Conservation (phyloP, 2,888 invertebrate genomes). For the Melolontha melolontha region DNA sequence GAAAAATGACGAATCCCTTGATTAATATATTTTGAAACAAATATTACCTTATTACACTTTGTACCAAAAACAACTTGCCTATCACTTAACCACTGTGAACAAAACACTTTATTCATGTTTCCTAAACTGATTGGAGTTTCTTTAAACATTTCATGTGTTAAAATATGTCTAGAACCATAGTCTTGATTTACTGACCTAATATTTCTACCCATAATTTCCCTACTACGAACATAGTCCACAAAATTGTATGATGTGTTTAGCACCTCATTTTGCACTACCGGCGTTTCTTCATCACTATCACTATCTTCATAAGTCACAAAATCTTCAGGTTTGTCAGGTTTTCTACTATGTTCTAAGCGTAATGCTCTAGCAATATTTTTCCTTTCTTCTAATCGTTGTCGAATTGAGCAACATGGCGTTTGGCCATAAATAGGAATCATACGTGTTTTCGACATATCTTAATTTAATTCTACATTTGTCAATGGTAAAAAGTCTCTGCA, state of each 20-base stretch:
- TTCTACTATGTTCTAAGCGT: constrained; percentile 75
- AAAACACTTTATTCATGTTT: constrained; percentile 93
- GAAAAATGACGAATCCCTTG: constrained; percentile 19
- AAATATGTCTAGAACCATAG: constrained; percentile 87
- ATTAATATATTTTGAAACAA: constrained; percentile 6
- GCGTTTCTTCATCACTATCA: constrained; percentile 87
- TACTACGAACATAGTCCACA: constrained; percentile 84
- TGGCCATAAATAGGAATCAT: constrained; percentile 79
- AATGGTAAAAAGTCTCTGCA: too few relatives aligned
- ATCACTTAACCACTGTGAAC: constrained; percentile 95
- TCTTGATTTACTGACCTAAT: constrained; percentile 79
- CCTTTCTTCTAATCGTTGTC: constrained; percentile 79
- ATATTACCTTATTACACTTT: constrained; percentile 91
- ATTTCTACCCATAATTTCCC: constrained; percentile 81
- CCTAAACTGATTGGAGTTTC: constrained; percentile 86
- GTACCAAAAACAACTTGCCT: constrained; percentile 96
- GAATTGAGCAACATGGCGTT: constrained; percentile 82
- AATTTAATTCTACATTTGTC: constrained; percentile 1
- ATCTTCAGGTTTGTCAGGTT: constrained; percentile 90
- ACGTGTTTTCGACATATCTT: constrained; percentile 78
- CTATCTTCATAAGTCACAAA: constrained; percentile 91
- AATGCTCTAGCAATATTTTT: constrained; percentile 74
- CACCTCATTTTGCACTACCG: constrained; percentile 77
- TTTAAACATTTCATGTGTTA: constrained; percentile 89
- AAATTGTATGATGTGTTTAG: constrained; percentile 86